Evolutionary conservation across 2,888 invertebrate genomes (phyloP).

Genomic region (Micropterix aruncella): DNA sequence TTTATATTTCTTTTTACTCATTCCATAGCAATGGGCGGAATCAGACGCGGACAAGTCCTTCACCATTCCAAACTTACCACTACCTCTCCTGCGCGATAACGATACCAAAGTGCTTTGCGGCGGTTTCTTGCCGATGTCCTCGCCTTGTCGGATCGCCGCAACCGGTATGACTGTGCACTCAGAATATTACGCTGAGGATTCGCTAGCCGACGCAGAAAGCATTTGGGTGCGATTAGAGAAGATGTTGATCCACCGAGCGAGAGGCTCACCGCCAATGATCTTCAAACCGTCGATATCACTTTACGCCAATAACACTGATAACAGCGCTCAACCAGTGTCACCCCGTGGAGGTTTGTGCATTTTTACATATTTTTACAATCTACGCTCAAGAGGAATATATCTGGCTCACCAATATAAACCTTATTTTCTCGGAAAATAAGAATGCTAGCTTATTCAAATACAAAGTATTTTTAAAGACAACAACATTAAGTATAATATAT

Average conservation of each 20-base stretch:
- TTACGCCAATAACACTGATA: slow-evolving; percentile 52
- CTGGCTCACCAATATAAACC: too few relatives aligned
- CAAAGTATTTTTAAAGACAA: too few relatives aligned
- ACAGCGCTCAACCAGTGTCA: slow-evolving; percentile 49
- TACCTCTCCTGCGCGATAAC: slow-evolving; percentile 58
- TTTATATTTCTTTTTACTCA: slow-evolving; percentile 4
- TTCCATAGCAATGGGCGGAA: slow-evolving; percentile 32
- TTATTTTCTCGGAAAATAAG: too few relatives aligned
- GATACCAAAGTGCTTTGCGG: slow-evolving; percentile 57
- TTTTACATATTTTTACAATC: too few relatives aligned
- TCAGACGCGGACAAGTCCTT: slow-evolving; percentile 24
- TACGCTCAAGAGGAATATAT: too few relatives aligned
- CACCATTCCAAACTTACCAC: slow-evolving; percentile 48
- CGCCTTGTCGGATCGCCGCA: slow-evolving; percentile 40
- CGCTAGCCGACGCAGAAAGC: slow-evolving; percentile 20
- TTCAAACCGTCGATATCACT: slow-evolving; percentile 68
- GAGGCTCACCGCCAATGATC: slow-evolving; percentile 53
- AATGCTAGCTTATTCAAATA: too few relatives aligned
- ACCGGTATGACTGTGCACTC: slow-evolving; percentile 28
- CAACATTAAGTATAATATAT: slow-evolving; percentile 4
- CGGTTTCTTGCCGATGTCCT: slow-evolving; percentile 39
- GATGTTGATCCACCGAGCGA: slow-evolving; percentile 55
- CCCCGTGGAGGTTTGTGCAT: slow-evolving; percentile 47
- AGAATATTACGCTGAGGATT: slow-evolving; percentile 15
- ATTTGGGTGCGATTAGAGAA: slow-evolving; percentile 68